These are phyloP conservation scores for Gymnocypris eckloni DNA, from an alignment of 2,797 vertebrate species.

Conservation along the genomic window DNA sequence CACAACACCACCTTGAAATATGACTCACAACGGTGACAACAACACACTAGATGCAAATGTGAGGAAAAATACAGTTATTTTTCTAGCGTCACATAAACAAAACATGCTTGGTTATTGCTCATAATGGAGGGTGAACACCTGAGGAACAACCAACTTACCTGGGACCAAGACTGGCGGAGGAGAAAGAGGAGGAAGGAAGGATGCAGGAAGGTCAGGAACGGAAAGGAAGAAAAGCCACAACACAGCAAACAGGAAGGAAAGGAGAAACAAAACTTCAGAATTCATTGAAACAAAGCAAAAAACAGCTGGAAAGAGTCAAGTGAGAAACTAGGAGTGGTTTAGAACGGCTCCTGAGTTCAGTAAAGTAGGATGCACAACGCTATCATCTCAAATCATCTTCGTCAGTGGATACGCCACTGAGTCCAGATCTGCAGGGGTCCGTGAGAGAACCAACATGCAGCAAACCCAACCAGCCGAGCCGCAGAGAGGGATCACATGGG, in stretches of 20 bases:
- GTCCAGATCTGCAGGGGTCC: slow-evolving; percentile 71
- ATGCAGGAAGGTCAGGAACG: slow-evolving; percentile 68
- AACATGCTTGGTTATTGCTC: slow-evolving; percentile 33
- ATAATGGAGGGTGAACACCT: slow-evolving; percentile 7
- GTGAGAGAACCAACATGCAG: slow-evolving; percentile 75
- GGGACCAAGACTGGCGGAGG: slow-evolving; percentile 88
- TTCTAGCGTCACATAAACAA: slow-evolving; percentile 49
- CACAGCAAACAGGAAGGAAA: slow-evolving; percentile 63
- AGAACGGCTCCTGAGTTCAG: slow-evolving; percentile 63
- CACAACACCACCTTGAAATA: neutral
- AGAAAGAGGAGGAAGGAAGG: slow-evolving; percentile 73
- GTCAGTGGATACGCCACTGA: slow-evolving; percentile 54
- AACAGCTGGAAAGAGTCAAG: slow-evolving; percentile 60
- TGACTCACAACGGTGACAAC: neutral
- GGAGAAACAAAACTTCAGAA: slow-evolving; percentile 59
- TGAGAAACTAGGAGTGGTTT: slow-evolving; percentile 54
- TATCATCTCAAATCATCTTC: slow-evolving; percentile 55
- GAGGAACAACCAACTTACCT: slow-evolving; percentile 82
- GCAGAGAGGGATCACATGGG: slow-evolving; percentile 4
- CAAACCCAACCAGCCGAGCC: slow-evolving; percentile 61
- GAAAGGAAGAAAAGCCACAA: slow-evolving; percentile 62
- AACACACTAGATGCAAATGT: slow-evolving; percentile 31
- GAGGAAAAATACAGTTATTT: slow-evolving; percentile 47
- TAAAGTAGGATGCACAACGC: slow-evolving; percentile 73
- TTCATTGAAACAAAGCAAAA: slow-evolving; percentile 56